phyloP scores from a whole-genome alignment of 37 sponge, comb jelly and placozoan species.

The Cladorhizidae sp. region DNA sequence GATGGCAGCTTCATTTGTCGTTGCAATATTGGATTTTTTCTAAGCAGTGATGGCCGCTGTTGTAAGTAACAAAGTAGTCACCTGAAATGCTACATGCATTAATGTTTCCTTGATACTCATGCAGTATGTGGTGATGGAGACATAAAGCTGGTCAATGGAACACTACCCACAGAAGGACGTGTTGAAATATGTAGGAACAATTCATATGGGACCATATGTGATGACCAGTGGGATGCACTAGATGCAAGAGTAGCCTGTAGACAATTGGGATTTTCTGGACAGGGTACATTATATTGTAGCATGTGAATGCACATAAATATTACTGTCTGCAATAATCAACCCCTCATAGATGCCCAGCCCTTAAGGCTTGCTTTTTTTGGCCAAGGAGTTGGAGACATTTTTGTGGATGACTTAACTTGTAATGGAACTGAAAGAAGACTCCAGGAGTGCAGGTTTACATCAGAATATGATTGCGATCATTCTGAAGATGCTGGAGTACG shows the following conservation, averaged over 20 bases:
- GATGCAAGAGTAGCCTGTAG: constrained; percentile 47
- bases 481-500: constrained; percentile 42
- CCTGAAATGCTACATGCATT: not conserved
- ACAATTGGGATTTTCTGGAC: constrained; percentile 19
- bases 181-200: constrained; percentile 39
- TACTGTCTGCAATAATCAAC: no score
- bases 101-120: not conserved
- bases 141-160: constrained; percentile 20
- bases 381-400: constrained; percentile 29
- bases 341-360: constrained; percentile 10
- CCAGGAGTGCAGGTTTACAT: not conserved
- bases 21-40: constrained; percentile 27
- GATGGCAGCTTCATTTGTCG: constrained; percentile 28
- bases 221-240: constrained; percentile 32
- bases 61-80: not conserved
- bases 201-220: constrained; percentile 51
- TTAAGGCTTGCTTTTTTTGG: constrained; percentile 15
- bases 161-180: constrained; percentile 6
- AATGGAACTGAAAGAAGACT: constrained; percentile 18
- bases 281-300: not conserved
- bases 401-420: constrained; percentile 30
- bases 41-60: constrained; percentile 10
- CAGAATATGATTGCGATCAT: constrained; percentile 23
- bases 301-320: not conserved
- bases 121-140: constrained; percentile 24